Evolutionary conservation across 2,888 invertebrate species (phyloP).

Genomic region (Hipparchia semele): DNA sequence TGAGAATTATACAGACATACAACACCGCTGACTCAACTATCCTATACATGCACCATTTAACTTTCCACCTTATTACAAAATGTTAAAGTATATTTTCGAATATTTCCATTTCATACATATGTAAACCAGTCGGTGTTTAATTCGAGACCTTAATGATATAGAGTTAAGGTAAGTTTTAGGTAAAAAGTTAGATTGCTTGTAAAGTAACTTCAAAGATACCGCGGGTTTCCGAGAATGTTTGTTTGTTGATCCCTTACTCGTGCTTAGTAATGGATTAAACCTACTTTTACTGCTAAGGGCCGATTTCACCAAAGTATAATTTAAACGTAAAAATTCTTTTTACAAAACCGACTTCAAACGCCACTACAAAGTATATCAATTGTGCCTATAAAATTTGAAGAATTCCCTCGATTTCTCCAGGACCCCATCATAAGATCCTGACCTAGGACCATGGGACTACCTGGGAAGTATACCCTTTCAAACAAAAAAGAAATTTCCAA

Average conservation of each 20-base stretch:
- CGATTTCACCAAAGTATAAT: no score
- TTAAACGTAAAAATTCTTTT: no score
- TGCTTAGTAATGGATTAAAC: no score
- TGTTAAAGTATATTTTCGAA: neutral
- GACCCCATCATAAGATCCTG: no score
- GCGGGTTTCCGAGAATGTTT: constrained; percentile 35
- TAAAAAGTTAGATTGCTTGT: neutral
- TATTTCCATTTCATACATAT: neutral
- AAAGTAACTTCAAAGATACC: constrained; percentile 30
- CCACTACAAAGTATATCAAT: no score
- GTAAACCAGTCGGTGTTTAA: neutral
- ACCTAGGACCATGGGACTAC: no score
- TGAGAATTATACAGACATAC: constrained; percentile 36
- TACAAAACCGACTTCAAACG: no score
- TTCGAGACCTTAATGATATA: neutral
- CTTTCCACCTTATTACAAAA: neutral
- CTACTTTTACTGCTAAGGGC: no score
- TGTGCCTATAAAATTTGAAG: no score
- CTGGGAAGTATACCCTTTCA: no score
- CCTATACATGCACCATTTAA: neutral
- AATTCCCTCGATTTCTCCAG: no score
- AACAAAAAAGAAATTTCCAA: no score
- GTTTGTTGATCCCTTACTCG: constrained; percentile 13
- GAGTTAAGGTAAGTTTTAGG: neutral
- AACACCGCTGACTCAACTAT: constrained; percentile 33